These are phyloP conservation scores for Carapus acus DNA, from an alignment of 2,797 vertebrate genomes.

Conservation along the genomic window DNA sequence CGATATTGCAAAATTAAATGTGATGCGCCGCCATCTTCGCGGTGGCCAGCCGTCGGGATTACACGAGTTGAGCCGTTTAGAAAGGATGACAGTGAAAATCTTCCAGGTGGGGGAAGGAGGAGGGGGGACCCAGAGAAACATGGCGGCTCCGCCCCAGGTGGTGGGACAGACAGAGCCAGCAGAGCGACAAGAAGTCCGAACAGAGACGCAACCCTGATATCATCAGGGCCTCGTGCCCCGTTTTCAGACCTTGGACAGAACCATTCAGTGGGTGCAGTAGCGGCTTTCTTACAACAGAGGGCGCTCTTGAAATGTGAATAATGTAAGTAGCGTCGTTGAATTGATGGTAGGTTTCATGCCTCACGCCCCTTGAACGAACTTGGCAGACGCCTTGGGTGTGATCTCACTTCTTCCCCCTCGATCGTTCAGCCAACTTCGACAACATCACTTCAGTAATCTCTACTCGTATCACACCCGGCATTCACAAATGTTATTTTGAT, in stretches of 20 bases:
- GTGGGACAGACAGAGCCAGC: not conserved
- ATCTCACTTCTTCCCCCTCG: no score
- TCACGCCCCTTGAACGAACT: no score
- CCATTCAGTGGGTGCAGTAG: constrained; percentile 13
- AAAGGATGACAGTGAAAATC: constrained; percentile 67
- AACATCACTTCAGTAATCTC: no score
- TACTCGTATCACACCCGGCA: no score
- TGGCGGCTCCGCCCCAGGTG: not conserved
- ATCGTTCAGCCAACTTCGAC: no score
- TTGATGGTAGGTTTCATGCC: not conserved
- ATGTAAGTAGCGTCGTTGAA: not conserved
- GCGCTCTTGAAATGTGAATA: constrained; percentile 28
- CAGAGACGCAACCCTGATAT: not conserved
- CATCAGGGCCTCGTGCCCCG: not conserved
- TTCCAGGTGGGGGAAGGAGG: constrained; percentile 46
- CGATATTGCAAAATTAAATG: constrained; percentile 25
- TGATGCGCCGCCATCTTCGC: constrained; percentile 24
- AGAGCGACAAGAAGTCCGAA: not conserved
- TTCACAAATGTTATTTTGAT: no score
- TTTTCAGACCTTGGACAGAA: constrained; percentile 52
- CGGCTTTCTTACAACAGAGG: not conserved
- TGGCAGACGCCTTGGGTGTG: no score
- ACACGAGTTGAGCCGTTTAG: constrained; percentile 71
- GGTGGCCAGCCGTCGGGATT: constrained; percentile 65
- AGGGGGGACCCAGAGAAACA: constrained; percentile 21